phyloP scores from a whole-genome alignment of 2,797 vertebrate species.

The Ataeniobius toweri region DNA sequence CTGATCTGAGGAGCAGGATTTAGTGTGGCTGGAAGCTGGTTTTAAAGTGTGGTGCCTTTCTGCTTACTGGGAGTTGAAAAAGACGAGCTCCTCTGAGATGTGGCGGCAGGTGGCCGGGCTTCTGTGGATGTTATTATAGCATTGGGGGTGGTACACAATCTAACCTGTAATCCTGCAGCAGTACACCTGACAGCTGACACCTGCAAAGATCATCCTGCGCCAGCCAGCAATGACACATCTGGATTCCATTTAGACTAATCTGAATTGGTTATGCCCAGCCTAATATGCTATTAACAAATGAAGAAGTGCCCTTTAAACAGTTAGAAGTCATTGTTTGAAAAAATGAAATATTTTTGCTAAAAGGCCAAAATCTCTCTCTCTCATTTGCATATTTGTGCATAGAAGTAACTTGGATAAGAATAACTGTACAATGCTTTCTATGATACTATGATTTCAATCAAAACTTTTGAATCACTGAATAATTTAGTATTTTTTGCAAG shows the following conservation, averaged over 20 bases:
- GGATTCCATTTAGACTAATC: constrained; percentile 37
- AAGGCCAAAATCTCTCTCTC: background rate
- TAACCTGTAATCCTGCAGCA: constrained; percentile 67
- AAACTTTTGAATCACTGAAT: constrained; percentile 17
- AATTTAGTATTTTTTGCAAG: background rate
- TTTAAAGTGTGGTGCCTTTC: constrained; percentile 70
- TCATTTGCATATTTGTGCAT: too few species aligned
- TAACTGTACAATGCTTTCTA: background rate
- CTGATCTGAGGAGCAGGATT: constrained; percentile 60
- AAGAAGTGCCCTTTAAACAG: background rate
- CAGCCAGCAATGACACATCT: constrained; percentile 29
- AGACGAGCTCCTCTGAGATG: constrained; percentile 62
- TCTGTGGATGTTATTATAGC: constrained; percentile 78
- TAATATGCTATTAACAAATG: background rate
- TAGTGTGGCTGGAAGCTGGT: constrained; percentile 62
- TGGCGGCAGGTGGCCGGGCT: constrained; percentile 76
- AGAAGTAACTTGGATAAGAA: constrained; percentile 1
- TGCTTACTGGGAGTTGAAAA: constrained; percentile 69
- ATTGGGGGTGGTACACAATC: constrained; percentile 64
- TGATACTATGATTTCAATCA: background rate
- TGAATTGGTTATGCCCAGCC: constrained; percentile 19
- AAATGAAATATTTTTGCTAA: background rate
- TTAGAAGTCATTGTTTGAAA: background rate
- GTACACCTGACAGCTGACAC: constrained; percentile 84
- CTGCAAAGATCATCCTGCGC: constrained; percentile 59